phyloP scores from a whole-genome alignment of 2,888 invertebrate species.

The Cosmia trapezina region DNA sequence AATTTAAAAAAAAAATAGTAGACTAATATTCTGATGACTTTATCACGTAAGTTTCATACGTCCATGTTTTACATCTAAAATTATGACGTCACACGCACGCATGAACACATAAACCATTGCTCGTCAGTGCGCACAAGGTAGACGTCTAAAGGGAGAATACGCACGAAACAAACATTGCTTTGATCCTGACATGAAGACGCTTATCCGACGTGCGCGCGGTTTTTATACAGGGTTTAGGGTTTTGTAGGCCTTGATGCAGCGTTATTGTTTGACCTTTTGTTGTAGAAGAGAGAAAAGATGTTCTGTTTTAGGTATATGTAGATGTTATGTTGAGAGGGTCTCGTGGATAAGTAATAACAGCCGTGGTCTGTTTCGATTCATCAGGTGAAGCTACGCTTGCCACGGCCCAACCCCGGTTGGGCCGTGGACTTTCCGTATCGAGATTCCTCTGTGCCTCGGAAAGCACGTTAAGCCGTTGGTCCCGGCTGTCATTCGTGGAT shows the following conservation, averaged over 20 bases:
- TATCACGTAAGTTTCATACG: constrained; percentile 10
- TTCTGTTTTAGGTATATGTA: neutral
- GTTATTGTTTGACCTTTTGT: neutral
- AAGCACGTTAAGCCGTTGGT: no score
- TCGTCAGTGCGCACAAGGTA: neutral
- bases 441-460: no score
- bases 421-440: no score
- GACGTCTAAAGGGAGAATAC: neutral
- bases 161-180: constrained; percentile 21
- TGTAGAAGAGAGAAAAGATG: neutral
- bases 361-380: no score
- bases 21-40: neutral
- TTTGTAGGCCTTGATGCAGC: neutral
- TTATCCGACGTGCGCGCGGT: neutral
- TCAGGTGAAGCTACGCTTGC: no score
- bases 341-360: no score
- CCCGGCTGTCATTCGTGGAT: no score
- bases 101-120: constrained; percentile 7
- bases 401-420: no score
- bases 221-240: constrained; percentile 6
- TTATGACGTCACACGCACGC: constrained; percentile 12
- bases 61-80: constrained; percentile 1
- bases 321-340: no score
- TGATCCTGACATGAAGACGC: neutral
- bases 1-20: neutral